phyloP scores from a whole-genome alignment of 2,113 vertebrate genomes.

The Danio rerio region GRCz12tu NC_133191.1:54196001-54196500 shows the following conservation, averaged over 20 bases:
- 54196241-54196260: neutral
- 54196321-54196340: constrained; percentile 1
- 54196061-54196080: constrained; percentile 58
- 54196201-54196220: constrained; percentile 54
- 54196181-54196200: constrained; percentile 33
- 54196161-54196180: constrained; percentile 46
- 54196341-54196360: neutral
- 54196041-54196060: constrained; percentile 55
- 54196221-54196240: constrained; percentile 19
- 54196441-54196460: no score
- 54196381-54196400: neutral
- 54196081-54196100: constrained; percentile 61
- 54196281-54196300: neutral
- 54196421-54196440: no score
- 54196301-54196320: no score
- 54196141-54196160: constrained; percentile 52
- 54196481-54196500: no score
- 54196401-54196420: no score
- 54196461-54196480: no score
- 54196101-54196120: constrained; percentile 52
- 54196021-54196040: constrained; percentile 57
- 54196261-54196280: neutral
- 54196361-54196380: neutral
- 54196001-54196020: constrained; percentile 62
- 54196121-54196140: constrained; percentile 38